Evolutionary conservation across 2,113 vertebrate species (phyloP), one percentile per base, ranked within the genome.

Genomic region (Trematocara macrostoma): DNA sequence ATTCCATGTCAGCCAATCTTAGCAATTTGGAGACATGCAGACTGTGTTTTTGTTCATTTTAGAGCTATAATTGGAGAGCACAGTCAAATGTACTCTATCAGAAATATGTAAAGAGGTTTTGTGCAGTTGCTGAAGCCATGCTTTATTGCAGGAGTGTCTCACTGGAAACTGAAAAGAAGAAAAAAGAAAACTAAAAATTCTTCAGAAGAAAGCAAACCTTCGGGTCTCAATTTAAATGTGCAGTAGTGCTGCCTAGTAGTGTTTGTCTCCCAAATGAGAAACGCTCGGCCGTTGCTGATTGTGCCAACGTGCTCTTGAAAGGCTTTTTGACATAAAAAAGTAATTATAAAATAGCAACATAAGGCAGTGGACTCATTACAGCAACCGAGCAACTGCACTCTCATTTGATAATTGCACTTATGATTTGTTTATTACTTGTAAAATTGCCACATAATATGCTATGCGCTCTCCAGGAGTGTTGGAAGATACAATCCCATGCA

Each of bases 361-460:
- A 80, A 82, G 18, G 76, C 11, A 71, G 35, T 47, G 20, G 84
- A 91, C 40, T 86, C 87, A 76, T 76, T 76, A 78, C 42, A 38
- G 15, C 55, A 78, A 29, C 81, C 18, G 56, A 83, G 71, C 71
- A 51, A 76, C 26, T 59, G 74, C 42, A 57, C 26, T 45, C 23
- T 83, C 55, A 88, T 88, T 74, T 56, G 78, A 61, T 88, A 79
- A 83, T 38, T 79, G 76, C 51, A 10, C n/a, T 80, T 35, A 20
- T 49, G 82, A 83, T 57, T 61, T 49, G 7, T 87, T 85, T 74
- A 82, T 78, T 16, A 23, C 42, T 47, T 15, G 51, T 23, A 59
- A 83, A 89, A 82, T 69, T 89, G 49, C 20, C 78, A 74, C 80
- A 84, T 82, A 56, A 86, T 89, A 42, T 59, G 38, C 56, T 29